Conservation (phyloP, 2,888 invertebrate species). For the Endomychus coccineus region DNA sequence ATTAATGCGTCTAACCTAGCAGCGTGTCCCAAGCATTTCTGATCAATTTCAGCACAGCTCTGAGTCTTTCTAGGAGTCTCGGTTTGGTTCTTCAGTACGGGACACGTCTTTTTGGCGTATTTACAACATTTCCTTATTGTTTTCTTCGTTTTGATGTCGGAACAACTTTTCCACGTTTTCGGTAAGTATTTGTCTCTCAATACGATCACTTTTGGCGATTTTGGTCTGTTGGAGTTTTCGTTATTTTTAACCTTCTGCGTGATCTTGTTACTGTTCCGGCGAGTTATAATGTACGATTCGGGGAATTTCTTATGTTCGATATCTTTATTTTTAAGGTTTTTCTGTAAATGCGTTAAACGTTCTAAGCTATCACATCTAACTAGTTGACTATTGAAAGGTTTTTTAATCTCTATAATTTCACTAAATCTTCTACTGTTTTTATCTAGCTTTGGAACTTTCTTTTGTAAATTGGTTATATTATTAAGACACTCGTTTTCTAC, state of each 20-base stretch:
- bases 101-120: slow-evolving; percentile 41
- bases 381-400: slow-evolving; percentile 43
- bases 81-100: slow-evolving; percentile 32
- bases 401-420: slow-evolving; percentile 48
- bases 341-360: slow-evolving; percentile 30
- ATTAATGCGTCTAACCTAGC: slow-evolving; percentile 37
- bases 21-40: slow-evolving; percentile 23
- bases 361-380: slow-evolving; percentile 44
- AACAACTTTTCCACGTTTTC: slow-evolving; percentile 42
- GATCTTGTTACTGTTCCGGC: slow-evolving; percentile 15
- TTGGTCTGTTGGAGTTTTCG: slow-evolving; percentile 24
- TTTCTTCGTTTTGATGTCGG: slow-evolving; percentile 37
- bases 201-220: slow-evolving; percentile 31
- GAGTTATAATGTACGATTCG: slow-evolving; percentile 41
- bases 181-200: slow-evolving; percentile 34
- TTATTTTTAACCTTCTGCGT: slow-evolving; percentile 15
- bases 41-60: slow-evolving; percentile 37
- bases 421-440: slow-evolving; percentile 43
- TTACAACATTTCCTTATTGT: slow-evolving; percentile 41
- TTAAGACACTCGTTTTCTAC: slow-evolving; percentile 28
- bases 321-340: slow-evolving; percentile 11
- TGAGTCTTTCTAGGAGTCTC: slow-evolving; percentile 35
- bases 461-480: slow-evolving; percentile 27
- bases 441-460: slow-evolving; percentile 27
- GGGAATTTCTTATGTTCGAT: slow-evolving; percentile 39